Conservation (phyloP, 2,797 vertebrate species). For the Thunnus albacares region DNA sequence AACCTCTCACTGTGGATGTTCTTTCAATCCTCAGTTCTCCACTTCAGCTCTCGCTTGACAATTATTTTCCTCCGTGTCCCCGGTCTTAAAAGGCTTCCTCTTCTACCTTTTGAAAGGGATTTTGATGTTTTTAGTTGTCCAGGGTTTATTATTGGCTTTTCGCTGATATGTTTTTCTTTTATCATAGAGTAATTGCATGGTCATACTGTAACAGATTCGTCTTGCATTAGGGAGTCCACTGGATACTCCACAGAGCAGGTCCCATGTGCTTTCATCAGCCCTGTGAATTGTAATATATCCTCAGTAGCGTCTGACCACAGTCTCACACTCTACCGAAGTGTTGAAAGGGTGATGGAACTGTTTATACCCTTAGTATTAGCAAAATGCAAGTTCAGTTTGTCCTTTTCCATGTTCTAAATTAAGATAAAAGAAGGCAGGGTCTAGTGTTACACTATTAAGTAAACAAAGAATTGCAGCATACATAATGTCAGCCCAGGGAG, state of each 20-base stretch:
- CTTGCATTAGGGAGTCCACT: slow-evolving; percentile 35
- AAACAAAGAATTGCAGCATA: background rate
- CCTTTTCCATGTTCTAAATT: background rate
- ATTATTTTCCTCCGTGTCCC: slow-evolving; percentile 47
- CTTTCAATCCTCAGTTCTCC: slow-evolving; percentile 61
- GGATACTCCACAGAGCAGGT: slow-evolving; percentile 29
- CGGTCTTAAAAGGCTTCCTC: slow-evolving; percentile 27
- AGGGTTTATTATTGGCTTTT: slow-evolving; percentile 27
- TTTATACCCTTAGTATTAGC: slow-evolving; percentile 24
- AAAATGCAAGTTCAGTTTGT: slow-evolving; percentile 25
- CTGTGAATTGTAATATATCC: slow-evolving; percentile 45
- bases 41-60: slow-evolving; percentile 52
- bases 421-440: background rate
- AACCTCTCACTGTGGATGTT: slow-evolving; percentile 74
- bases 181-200: slow-evolving; percentile 16
- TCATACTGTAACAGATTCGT: slow-evolving; percentile 35
- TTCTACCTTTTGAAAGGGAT: slow-evolving; percentile 36
- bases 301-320: slow-evolving; percentile 31
- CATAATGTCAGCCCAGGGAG: background rate
- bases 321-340: slow-evolving; percentile 31
- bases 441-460: background rate
- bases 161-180: slow-evolving; percentile 8
- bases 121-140: slow-evolving; percentile 15
- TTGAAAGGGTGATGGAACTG: slow-evolving; percentile 18
- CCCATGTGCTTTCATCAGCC: slow-evolving; percentile 39